These are phyloP conservation scores for Nomada hirtipes DNA, from an alignment of 2,888 invertebrate species.

Conservation along the genomic window DNA sequence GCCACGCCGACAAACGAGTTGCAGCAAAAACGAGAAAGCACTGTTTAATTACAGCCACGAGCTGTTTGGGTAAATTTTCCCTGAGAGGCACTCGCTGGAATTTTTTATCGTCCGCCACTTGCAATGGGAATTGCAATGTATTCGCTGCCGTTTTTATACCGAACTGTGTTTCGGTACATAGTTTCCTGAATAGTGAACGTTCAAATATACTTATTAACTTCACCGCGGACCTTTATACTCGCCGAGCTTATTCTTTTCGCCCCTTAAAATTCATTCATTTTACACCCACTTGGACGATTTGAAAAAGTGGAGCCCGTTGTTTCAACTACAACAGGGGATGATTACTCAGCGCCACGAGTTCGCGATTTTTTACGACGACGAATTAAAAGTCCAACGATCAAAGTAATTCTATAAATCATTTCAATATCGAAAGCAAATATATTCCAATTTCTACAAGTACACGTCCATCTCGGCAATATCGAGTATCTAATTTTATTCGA, in stretches of 20 bases:
- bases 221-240: not conserved
- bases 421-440: too few species aligned
- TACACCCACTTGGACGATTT: not conserved
- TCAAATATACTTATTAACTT: not conserved
- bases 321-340: not conserved
- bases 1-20: too few species aligned
- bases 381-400: not conserved
- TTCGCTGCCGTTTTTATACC: not conserved
- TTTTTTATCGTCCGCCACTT: not conserved
- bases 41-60: not conserved
- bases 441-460: too few species aligned
- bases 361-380: not conserved
- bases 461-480: too few species aligned
- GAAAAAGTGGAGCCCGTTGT: slow-evolving; percentile 2
- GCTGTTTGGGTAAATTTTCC: not conserved
- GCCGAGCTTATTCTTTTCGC: not conserved
- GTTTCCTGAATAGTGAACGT: too few species aligned
- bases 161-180: too few species aligned
- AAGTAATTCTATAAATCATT: too few species aligned
- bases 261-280: not conserved
- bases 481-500: not conserved
- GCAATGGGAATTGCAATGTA: not conserved
- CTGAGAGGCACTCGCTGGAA: not conserved
- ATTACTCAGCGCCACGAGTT: not conserved
- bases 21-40: too few species aligned